Evolutionary conservation across 1,140 invertebrate species (phyloP).

Genomic region (Lepeophtheirus salmonis): DNA sequence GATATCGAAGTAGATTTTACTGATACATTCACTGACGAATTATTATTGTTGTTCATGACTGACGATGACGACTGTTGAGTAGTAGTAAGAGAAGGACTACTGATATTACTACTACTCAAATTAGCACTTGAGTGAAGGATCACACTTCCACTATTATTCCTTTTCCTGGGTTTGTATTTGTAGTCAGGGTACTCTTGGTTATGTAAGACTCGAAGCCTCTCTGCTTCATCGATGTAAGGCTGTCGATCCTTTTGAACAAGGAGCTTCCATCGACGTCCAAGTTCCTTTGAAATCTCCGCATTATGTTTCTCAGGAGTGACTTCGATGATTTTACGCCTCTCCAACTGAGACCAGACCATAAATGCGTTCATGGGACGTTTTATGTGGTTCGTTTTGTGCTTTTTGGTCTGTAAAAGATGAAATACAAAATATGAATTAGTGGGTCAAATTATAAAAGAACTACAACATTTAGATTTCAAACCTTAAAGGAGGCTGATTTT

Average conservation of each 20-base stretch:
- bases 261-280: constrained; percentile 73
- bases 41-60: too few relatives aligned
- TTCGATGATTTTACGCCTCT: constrained; percentile 80
- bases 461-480: too few relatives aligned
- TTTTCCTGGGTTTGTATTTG: constrained; percentile 87
- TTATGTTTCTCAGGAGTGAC: constrained; percentile 87
- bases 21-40: too few relatives aligned
- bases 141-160: constrained; percentile 33
- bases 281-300: constrained; percentile 78
- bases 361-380: constrained; percentile 95
- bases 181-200: constrained; percentile 92
- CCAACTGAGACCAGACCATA: constrained; percentile 94
- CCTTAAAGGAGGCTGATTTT: too few relatives aligned
- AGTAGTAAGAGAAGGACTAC: neutral
- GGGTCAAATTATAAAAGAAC: too few relatives aligned
- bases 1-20: too few relatives aligned
- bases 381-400: constrained; percentile 85
- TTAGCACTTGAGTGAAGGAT: neutral
- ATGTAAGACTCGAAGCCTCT: constrained; percentile 67
- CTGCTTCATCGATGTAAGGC: constrained; percentile 85
- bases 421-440: too few relatives aligned
- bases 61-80: too few relatives aligned
- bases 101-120: neutral
- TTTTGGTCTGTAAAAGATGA: constrained; percentile 51
- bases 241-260: constrained; percentile 67